A percentile compares a stretch with the other conserved stretches of the same genome.
Conservation (phyloP, 2,113 vertebrate genomes). For the mouse (Mus musculus) region DNA sequence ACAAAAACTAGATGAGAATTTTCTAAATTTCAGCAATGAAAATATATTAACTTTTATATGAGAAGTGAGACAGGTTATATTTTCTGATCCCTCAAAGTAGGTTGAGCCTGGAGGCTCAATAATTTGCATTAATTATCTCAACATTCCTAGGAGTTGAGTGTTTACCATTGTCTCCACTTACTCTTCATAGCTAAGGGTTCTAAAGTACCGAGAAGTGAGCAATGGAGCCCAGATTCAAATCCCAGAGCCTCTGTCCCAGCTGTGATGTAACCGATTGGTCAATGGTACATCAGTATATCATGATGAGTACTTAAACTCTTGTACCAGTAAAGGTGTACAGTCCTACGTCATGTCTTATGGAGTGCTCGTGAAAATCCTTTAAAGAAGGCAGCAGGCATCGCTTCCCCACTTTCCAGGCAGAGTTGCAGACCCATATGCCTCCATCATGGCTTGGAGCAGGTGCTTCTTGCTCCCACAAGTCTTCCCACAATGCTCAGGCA, state of each 20-base stretch:
- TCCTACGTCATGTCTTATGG: not conserved
- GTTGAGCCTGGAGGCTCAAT: not conserved
- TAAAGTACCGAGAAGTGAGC: slow-evolving; percentile 6
- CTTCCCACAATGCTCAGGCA: not conserved
- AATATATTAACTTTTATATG: slow-evolving; percentile 32
- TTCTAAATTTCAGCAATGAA: slow-evolving; percentile 29
- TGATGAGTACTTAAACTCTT: not conserved
- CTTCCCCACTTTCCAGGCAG: not conserved
- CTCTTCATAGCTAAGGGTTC: not conserved
- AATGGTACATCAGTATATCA: not conserved
- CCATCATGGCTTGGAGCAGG: not conserved
- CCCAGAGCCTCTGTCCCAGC: not conserved
- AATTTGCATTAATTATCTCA: slow-evolving; percentile 28
- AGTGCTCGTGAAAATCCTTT: not conserved
- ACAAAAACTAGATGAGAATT: not conserved
- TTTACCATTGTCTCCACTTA: not conserved
- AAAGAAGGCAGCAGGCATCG: not conserved
- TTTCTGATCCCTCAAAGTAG: slow-evolving; percentile 24
- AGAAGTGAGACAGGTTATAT: slow-evolving; percentile 4
- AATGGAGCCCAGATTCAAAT: not conserved
- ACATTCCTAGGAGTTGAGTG: not conserved
- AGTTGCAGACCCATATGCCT: not conserved
- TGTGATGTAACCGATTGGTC: not conserved
- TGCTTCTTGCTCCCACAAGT: not conserved
- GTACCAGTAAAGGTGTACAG: not conserved